Evolutionary conservation across 2,797 vertebrate genomes (phyloP), one percentile per base, ranked within the genome.

Genomic region (Scarus forsteni): DNA sequence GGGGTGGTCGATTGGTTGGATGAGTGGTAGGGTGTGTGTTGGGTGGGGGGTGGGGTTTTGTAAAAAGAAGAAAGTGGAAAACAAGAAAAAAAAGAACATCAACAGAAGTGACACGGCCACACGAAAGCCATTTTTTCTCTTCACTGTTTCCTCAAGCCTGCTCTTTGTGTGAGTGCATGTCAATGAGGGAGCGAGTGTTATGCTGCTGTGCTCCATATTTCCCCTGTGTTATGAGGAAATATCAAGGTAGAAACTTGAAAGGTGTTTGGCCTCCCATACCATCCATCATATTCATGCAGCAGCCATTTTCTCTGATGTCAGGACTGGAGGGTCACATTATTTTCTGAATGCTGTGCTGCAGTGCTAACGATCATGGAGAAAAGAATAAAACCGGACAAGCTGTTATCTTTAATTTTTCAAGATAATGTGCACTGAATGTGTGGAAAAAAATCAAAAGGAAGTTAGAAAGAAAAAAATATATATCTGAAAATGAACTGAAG

Each of bases 81-180:
- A 89, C 18, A 75, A 87, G 81, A 89, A 90, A 81, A n/a, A 67
- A 75, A 81, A 81, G 69, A 51, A 38, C 40, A 86, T 89, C 81
- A 90, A 84, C 75, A 87, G 73, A 35, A 79, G 81, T 56, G 75
- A 84, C 64, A 80, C 35, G 56, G 65, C 73, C 68, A 77, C 69
- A 77, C 19, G 8, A 76, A 85, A 35, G 64, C 60, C 60, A 83
- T 74, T 66, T 62, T 36, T 62, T 68, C 39, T 27, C 57, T 66
- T 75, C 19, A 70, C 69, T 66, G 10, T 50, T 74, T 38, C 50
- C 34, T 44, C 48, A 56, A 5, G 46, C 66, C 60, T 34, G 34
- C 43, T 66, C 52, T 46, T 6, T 10, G 2, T 3, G 18, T 55
- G 7, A 38, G 52, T 12, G 61, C 13, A 40, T 38, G 39, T 66